These are phyloP conservation scores for Girardinus metallicus DNA, from an alignment of 2,797 vertebrate genomes.

Conservation along the genomic window DNA sequence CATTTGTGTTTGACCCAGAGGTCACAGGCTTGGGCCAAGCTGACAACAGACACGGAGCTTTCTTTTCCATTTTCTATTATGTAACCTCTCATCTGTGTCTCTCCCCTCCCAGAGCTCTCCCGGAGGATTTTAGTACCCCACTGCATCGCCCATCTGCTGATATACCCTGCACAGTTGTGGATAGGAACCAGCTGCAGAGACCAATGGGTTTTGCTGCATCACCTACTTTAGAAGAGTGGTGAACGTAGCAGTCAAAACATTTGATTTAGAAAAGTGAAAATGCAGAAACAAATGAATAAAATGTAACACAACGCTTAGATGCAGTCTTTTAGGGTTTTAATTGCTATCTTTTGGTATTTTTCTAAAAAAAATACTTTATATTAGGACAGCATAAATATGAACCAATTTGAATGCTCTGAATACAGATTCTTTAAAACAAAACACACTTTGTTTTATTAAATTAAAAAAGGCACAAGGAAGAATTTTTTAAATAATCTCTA, in stretches of 20 bases:
- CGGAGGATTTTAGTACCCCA: constrained; percentile 26
- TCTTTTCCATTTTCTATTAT: constrained; percentile 30
- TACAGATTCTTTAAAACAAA: neutral
- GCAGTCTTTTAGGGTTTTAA: neutral
- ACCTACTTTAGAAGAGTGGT: constrained; percentile 3
- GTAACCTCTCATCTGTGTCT: constrained; percentile 51
- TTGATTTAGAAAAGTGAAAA: neutral
- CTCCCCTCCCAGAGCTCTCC: constrained; percentile 16
- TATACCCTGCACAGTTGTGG: constrained; percentile 4
- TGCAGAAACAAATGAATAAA: neutral
- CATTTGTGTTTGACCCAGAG: constrained; percentile 40
- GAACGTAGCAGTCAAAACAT: neutral
- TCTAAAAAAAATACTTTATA: neutral
- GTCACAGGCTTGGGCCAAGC: constrained; percentile 17
- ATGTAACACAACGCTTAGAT: neutral
- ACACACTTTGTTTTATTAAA: too few species aligned
- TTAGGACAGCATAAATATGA: neutral
- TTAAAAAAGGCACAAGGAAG: too few species aligned
- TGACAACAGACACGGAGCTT: neutral
- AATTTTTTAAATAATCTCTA: too few species aligned
- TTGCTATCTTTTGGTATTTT: neutral
- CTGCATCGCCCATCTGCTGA: constrained; percentile 1
- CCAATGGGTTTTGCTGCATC: constrained; percentile 8
- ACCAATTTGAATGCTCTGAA: too few species aligned
- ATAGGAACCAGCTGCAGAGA: constrained; percentile 1